Evolutionary conservation across 2,888 invertebrate genomes (phyloP).

Genomic region (Dorcus hopei): DNA sequence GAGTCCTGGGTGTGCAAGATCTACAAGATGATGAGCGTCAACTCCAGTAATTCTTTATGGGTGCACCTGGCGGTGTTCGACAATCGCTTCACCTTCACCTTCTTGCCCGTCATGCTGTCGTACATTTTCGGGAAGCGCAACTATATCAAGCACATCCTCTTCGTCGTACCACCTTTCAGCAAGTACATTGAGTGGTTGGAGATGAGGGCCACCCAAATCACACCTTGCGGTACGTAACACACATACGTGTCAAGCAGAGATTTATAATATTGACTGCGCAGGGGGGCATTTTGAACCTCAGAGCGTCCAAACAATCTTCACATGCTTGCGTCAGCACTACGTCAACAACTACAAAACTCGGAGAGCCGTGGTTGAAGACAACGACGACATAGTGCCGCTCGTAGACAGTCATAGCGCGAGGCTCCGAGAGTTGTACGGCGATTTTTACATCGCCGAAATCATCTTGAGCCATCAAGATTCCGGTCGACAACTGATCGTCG

Average conservation of each 20-base stretch:
- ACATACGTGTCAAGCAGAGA: too few relatives aligned
- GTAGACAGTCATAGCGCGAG: slow-evolving; percentile 54
- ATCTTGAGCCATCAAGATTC: slow-evolving; percentile 50
- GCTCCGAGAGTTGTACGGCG: slow-evolving; percentile 58
- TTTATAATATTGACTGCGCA: too few relatives aligned
- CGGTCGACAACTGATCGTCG: slow-evolving; percentile 58
- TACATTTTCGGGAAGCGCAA: slow-evolving; percentile 55
- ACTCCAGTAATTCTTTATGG: slow-evolving; percentile 58
- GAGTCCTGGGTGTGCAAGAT: slow-evolving; percentile 55
- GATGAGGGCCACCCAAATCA: slow-evolving; percentile 34
- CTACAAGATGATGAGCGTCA: slow-evolving; percentile 52
- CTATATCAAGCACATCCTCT: slow-evolving; percentile 51
- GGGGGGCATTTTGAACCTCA: slow-evolving; percentile 23
- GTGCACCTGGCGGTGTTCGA: slow-evolving; percentile 60
- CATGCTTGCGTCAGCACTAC: slow-evolving; percentile 38
- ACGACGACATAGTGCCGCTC: slow-evolving; percentile 67
- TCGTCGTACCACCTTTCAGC: slow-evolving; percentile 53
- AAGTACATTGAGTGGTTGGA: slow-evolving; percentile 37
- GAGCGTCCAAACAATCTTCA: slow-evolving; percentile 40
- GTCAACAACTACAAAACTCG: slow-evolving; percentile 50
- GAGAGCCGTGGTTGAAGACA: slow-evolving; percentile 70
- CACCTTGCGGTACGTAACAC: slow-evolving; percentile 31
- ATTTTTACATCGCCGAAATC: slow-evolving; percentile 68
- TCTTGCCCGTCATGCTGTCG: slow-evolving; percentile 44
- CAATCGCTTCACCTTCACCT: slow-evolving; percentile 43